These are phyloP conservation scores for Ylistrum balloti DNA, from an alignment of 1,140 invertebrate genomes.

Conservation along the genomic window DNA sequence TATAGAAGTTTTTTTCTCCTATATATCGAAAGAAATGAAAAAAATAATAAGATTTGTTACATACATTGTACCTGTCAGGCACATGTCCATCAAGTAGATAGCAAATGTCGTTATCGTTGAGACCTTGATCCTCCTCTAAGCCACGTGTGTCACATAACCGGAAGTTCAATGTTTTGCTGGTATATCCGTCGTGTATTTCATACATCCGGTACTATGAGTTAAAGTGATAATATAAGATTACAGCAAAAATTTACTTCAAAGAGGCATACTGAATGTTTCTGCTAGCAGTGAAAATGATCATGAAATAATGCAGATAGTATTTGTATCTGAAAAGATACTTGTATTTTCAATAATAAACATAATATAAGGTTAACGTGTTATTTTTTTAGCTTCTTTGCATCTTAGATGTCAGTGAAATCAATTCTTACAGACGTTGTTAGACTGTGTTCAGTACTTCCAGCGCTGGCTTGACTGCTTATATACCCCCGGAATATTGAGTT, in stretches of 20 bases:
- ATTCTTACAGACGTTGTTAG: constrained; percentile 64
- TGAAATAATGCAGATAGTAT: too few species aligned
- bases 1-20: too few species aligned
- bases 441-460: constrained; percentile 62
- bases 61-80: constrained; percentile 56
- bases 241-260: too few species aligned
- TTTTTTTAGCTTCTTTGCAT: not conserved
- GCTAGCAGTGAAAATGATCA: too few species aligned
- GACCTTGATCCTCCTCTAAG: constrained; percentile 55
- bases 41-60: too few species aligned
- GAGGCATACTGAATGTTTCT: too few species aligned
- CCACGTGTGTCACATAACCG: constrained; percentile 59
- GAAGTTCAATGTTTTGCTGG: constrained; percentile 52
- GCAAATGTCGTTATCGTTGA: constrained; percentile 40
- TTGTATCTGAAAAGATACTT: not conserved
- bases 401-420: not conserved
- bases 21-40: too few species aligned
- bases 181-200: constrained; percentile 42
- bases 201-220: constrained; percentile 54
- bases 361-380: not conserved
- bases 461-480: constrained; percentile 54
- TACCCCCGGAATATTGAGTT: constrained; percentile 64
- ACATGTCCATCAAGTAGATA: constrained; percentile 54
- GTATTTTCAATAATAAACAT: not conserved
- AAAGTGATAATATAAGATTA: not conserved